phyloP scores from a whole-genome alignment of 2,888 invertebrate species.

The Drosophila subsilvestris region DNA sequence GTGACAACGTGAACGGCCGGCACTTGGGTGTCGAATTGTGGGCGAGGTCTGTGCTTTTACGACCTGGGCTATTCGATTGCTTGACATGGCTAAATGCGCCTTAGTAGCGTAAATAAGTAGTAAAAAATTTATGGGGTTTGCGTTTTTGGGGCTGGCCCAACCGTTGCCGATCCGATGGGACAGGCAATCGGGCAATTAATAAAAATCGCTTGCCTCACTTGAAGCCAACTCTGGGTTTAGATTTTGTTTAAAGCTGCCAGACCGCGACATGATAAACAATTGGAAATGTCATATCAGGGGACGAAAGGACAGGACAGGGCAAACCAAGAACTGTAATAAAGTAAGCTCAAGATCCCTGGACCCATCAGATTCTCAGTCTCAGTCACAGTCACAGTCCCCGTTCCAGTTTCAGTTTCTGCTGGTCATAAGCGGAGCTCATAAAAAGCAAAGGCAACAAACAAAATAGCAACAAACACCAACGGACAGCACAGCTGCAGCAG shows the following conservation, averaged over 20 bases:
- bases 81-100: conserved; percentile 79
- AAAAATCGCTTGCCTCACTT: conserved; percentile 48
- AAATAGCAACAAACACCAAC: conserved; percentile 42
- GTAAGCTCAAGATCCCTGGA: conserved; percentile 39
- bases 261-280: conserved; percentile 65
- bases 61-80: conserved; percentile 71
- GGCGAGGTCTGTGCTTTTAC: conserved; percentile 56
- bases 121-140: conserved; percentile 80
- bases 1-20: conserved; percentile 65
- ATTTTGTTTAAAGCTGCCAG: conserved; percentile 24
- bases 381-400: too few species aligned
- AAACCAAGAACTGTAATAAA: conserved; percentile 63
- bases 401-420: conserved; percentile 5
- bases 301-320: not conserved
- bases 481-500: conserved; percentile 24
- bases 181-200: conserved; percentile 66
- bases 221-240: conserved; percentile 19
- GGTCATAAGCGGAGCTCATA: conserved; percentile 70
- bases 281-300: conserved; percentile 60
- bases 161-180: conserved; percentile 68
- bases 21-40: conserved; percentile 57
- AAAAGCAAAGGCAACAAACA: conserved; percentile 48
- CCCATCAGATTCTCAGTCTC: conserved; percentile 6
- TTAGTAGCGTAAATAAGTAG: conserved; percentile 80
- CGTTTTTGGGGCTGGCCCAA: conserved; percentile 47